phyloP scores from a whole-genome alignment of 2,113 vertebrate species.

The Rafetus swinhoei region DNA sequence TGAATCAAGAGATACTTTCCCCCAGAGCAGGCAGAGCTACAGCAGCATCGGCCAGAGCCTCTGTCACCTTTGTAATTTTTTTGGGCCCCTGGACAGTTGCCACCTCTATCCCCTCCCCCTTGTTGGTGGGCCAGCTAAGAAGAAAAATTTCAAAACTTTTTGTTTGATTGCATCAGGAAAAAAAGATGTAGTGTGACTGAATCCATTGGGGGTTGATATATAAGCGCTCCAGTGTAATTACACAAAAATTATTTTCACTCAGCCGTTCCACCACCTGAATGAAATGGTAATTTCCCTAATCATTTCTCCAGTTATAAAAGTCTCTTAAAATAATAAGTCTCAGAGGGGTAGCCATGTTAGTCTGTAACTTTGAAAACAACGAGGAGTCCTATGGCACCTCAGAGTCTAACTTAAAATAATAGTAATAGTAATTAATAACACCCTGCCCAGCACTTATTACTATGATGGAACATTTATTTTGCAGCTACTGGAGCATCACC shows the following conservation, averaged over 20 bases:
- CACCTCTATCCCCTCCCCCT: no score
- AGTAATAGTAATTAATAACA: neutral
- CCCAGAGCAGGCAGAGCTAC: no score
- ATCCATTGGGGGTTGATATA: slow-evolving; percentile 48
- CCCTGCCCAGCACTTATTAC: slow-evolving; percentile 39
- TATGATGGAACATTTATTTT: slow-evolving; percentile 25
- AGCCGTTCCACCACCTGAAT: slow-evolving; percentile 61
- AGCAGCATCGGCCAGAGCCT: no score
- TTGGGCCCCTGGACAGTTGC: no score
- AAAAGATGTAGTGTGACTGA: slow-evolving; percentile 33
- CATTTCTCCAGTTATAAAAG: slow-evolving; percentile 44
- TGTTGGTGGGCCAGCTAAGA: neutral
- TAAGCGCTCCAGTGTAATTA: slow-evolving; percentile 42
- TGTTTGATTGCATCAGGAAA: slow-evolving; percentile 34
- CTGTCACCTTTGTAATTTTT: no score
- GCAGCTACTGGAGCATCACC: slow-evolving; percentile 35
- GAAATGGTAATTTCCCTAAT: slow-evolving; percentile 65
- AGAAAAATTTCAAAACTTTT: slow-evolving; percentile 25
- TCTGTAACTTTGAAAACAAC: no score
- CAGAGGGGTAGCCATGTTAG: no score
- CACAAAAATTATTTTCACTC: slow-evolving; percentile 60
- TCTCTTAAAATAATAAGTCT: slow-evolving; percentile 22
- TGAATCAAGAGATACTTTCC: no score
- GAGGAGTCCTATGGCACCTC: no score
- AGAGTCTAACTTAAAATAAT: neutral